phyloP scores from a whole-genome alignment of 2,113 vertebrate genomes.

The Anoplopoma fimbria region DNA sequence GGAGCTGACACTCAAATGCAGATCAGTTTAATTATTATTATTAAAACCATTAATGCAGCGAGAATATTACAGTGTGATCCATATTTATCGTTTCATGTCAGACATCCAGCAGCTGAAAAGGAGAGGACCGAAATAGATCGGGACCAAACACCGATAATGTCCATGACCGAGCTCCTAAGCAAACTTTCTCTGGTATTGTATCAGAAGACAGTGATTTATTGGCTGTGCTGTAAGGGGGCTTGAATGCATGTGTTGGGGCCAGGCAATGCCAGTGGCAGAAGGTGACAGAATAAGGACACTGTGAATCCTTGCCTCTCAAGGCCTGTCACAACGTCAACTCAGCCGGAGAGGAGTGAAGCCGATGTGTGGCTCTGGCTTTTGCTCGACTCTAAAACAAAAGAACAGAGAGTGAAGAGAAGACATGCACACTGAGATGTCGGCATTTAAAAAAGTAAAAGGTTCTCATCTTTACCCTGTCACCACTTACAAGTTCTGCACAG shows the following conservation, averaged over 20 bases:
- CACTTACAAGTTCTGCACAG: background rate
- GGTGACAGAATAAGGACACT: conserved; percentile 85
- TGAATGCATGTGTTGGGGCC: conserved; percentile 74
- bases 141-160: conserved; percentile 59
- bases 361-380: conserved; percentile 34
- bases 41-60: conserved; percentile 19
- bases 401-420: conserved; percentile 29
- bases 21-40: conserved; percentile 24
- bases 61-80: conserved; percentile 39
- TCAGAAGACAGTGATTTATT: conserved; percentile 84
- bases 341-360: conserved; percentile 60
- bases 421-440: conserved; percentile 13
- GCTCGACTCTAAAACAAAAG: conserved; percentile 33
- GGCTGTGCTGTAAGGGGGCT: conserved; percentile 71
- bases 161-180: conserved; percentile 52
- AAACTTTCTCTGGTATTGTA: conserved; percentile 73
- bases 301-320: conserved; percentile 73
- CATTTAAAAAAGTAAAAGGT: background rate
- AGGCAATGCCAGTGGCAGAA: conserved; percentile 76
- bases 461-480: conserved; percentile 2
- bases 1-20: conserved; percentile 11
- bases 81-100: conserved; percentile 60
- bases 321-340: conserved; percentile 74
- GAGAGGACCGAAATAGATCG: conserved; percentile 62
- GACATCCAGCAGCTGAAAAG: conserved; percentile 28